These are phyloP conservation scores for Kryphioiulus occultus DNA, from an alignment of 2,888 invertebrate genomes.

Conservation along the genomic window DNA sequence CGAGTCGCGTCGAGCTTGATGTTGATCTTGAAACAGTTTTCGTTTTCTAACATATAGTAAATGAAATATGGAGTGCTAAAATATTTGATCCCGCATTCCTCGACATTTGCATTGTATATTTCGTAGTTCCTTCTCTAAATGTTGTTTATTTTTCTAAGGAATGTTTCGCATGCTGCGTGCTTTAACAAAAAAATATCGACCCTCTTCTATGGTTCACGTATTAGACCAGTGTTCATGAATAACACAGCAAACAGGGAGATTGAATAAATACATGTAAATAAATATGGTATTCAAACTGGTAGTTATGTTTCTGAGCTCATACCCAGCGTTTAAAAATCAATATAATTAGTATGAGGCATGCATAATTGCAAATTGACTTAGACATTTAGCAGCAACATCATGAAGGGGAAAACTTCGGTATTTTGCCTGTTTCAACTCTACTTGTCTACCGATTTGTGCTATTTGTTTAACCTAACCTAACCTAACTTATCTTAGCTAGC, in stretches of 20 bases:
- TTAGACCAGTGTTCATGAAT: neutral
- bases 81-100: neutral
- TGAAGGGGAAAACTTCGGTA: too few species aligned
- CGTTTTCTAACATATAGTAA: neutral
- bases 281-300: too few species aligned
- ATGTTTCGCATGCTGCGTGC: neutral
- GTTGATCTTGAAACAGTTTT: neutral
- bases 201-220: neutral
- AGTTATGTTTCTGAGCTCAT: too few species aligned
- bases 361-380: too few species aligned
- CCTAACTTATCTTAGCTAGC: too few species aligned
- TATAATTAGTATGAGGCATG: too few species aligned
- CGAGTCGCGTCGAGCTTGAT: neutral
- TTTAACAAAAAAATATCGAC: neutral
- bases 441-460: too few species aligned
- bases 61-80: neutral
- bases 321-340: too few species aligned
- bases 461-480: too few species aligned
- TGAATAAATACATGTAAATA: neutral
- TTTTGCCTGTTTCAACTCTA: too few species aligned
- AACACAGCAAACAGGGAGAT: neutral
- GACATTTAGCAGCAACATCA: too few species aligned
- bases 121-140: too few species aligned
- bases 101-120: neutral
- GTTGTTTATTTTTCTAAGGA: neutral